Base-by-base conservation (phyloP, 2,888 invertebrate genomes). In the Thera obeliscata region DNA sequence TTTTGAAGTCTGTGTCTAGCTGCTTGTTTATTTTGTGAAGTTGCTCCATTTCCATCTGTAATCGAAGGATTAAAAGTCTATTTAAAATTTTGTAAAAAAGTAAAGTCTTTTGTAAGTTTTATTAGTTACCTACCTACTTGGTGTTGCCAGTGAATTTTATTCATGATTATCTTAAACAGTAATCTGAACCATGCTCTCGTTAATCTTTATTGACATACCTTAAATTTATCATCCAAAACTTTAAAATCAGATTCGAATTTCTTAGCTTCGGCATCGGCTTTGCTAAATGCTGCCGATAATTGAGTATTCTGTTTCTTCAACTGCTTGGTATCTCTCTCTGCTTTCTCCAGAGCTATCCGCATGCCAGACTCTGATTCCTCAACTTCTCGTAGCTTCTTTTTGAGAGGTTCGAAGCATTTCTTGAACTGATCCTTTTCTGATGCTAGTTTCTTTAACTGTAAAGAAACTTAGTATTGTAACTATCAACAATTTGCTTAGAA, bases 301-400 rank as follows among this genome's bases (percentile, higher is more conserved):
- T 85, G 79, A 12, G 84, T 84, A 66, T 95, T 94, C 64, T 94
- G 93, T 22, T 86, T 79, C 12, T 90, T 88, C 3, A 95, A 81
- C 8, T 89, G 86, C 33, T 92, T 92, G 36, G 94, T 88, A 64
- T 95, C 95, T 56, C 95, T 93, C 52, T 94, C 94, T 0, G 95
- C 84, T 67, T 94, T 94, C 66, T 94, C 94, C 58, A 95, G 78
- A 49, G 94, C 93, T 70, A 93, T 88, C 65, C 94, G 92, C 69
- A 95, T 87, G 0, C 91, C 91, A 0, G 93, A 89, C 73, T 95
- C 95, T 0, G 94, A 87, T 64, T 95, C 95, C 79, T 95, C 94
- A 41, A 95, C 78, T 76, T 95, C 94, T 52, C 88, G 87, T 38
- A 96, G 90, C 74, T 95, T 94, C 79, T 78, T 93, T 87, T 82